Evolutionary conservation across 92 coral and sea anemone species (phyloP).

Genomic region (Parazoanthus darwini): DNA sequence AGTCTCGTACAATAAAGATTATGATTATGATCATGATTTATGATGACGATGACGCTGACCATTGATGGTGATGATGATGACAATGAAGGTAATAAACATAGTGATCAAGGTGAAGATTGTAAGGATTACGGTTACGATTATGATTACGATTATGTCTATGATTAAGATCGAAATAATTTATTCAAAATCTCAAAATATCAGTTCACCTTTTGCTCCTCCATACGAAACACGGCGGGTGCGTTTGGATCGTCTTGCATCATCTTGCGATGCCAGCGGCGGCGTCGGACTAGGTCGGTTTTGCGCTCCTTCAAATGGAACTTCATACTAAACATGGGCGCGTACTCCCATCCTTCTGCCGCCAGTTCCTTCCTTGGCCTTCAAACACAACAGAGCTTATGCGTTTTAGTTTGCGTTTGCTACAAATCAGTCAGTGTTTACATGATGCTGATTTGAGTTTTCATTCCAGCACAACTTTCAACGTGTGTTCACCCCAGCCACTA

Average conservation of each 20-base stretch:
- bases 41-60: too few relatives aligned
- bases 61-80: too few relatives aligned
- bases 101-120: not conserved
- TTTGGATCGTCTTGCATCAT: slow-evolving; percentile 80
- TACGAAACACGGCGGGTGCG: slow-evolving; percentile 66
- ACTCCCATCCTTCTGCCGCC: slow-evolving; percentile 93
- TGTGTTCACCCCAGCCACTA: too few relatives aligned
- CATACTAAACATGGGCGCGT: slow-evolving; percentile 76
- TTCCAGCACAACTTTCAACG: too few relatives aligned
- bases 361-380: slow-evolving; percentile 49
- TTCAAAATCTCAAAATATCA: not conserved
- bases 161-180: not conserved
- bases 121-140: not conserved
- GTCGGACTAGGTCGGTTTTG: slow-evolving; percentile 80
- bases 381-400: not conserved
- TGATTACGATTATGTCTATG: not conserved
- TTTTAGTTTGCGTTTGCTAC: not conserved
- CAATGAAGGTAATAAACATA: not conserved
- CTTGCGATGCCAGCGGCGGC: slow-evolving; percentile 97
- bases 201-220: slow-evolving; percentile 26
- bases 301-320: slow-evolving; percentile 82
- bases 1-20: too few relatives aligned
- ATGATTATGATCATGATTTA: too few relatives aligned
- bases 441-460: too few relatives aligned
- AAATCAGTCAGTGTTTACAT: too few relatives aligned